Evolutionary conservation across 2,888 invertebrate species (phyloP).

Genomic region (Salticus scenicus): DNA sequence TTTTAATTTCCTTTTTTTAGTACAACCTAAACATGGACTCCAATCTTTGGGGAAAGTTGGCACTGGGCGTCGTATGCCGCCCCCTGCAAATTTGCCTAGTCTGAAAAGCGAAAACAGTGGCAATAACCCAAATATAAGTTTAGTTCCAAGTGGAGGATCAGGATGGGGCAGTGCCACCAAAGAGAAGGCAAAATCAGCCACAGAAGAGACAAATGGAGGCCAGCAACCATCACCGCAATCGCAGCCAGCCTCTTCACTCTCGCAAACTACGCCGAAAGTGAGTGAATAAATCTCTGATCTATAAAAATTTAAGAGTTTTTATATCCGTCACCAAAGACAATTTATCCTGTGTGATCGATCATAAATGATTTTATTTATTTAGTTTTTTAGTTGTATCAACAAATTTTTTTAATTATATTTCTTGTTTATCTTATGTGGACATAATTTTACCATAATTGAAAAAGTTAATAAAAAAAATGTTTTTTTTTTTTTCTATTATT

Average conservation of each 20-base stretch:
- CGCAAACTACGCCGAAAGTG: conserved; percentile 71
- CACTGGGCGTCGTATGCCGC: conserved; percentile 93
- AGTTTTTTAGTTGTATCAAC: too few species aligned
- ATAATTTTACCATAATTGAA: too few species aligned
- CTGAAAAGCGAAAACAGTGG: conserved; percentile 94
- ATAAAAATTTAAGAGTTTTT: too few species aligned
- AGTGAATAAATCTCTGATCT: too few species aligned
- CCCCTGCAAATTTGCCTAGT: conserved; percentile 98
- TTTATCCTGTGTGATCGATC: too few species aligned
- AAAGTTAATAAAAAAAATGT: too few species aligned
- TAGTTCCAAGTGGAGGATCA: conserved; percentile 86
- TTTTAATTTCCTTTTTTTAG: too few species aligned
- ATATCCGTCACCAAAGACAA: too few species aligned
- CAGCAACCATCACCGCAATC: conserved; percentile 71
- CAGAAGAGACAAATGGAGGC: conserved; percentile 71
- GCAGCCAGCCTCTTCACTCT: conserved; percentile 72
- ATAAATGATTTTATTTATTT: too few species aligned
- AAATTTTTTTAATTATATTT: too few species aligned
- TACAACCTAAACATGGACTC: conserved; percentile 98
- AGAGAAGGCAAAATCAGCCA: conserved; percentile 65
- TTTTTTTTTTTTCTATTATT: too few species aligned
- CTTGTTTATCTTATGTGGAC: too few species aligned
- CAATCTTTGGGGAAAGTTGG: conserved; percentile 99
- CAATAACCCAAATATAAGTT: conserved; percentile 85
- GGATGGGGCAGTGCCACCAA: conserved; percentile 84